Evolutionary conservation across 2,888 invertebrate species (phyloP).

Genomic region (Sarcophaga variegata): DNA sequence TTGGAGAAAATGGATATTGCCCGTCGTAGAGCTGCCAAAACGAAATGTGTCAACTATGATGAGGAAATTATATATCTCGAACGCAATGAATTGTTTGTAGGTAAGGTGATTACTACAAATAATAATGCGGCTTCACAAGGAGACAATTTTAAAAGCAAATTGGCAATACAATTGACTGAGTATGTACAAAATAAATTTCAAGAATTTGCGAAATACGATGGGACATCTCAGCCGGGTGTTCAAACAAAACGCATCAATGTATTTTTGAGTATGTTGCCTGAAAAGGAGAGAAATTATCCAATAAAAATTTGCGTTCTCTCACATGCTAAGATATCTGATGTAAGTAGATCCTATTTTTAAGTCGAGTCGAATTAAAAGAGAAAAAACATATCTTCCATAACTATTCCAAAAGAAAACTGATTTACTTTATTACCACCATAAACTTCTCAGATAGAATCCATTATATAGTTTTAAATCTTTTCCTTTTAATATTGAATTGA

Average conservation of each 20-base stretch:
- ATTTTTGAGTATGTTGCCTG: conserved; percentile 93
- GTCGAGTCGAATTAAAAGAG: too few species aligned
- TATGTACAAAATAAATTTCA: conserved; percentile 93
- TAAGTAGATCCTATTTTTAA: conserved; percentile 39
- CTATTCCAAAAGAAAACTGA: too few species aligned
- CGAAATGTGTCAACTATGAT: conserved; percentile 83
- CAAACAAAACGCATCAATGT: conserved; percentile 93
- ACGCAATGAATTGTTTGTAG: conserved; percentile 75
- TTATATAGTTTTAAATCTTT: neutral
- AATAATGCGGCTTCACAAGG: neutral
- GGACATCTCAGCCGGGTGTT: conserved; percentile 90
- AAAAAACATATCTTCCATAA: too few species aligned
- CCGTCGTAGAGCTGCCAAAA: conserved; percentile 89
- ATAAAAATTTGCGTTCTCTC: conserved; percentile 91
- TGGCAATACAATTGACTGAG: conserved; percentile 89
- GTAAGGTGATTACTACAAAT: conserved; percentile 70
- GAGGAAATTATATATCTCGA: conserved; percentile 76
- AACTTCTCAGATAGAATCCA: too few species aligned
- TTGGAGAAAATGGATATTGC: conserved; percentile 95
- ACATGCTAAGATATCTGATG: conserved; percentile 92
- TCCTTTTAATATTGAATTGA: neutral
- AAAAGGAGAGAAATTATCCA: conserved; percentile 91
- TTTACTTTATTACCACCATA: too few species aligned
- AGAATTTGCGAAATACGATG: conserved; percentile 95
- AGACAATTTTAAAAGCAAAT: conserved; percentile 83